Base-by-base conservation (phyloP, 2,888 invertebrate genomes). In the Aphodius sticticus region DNA sequence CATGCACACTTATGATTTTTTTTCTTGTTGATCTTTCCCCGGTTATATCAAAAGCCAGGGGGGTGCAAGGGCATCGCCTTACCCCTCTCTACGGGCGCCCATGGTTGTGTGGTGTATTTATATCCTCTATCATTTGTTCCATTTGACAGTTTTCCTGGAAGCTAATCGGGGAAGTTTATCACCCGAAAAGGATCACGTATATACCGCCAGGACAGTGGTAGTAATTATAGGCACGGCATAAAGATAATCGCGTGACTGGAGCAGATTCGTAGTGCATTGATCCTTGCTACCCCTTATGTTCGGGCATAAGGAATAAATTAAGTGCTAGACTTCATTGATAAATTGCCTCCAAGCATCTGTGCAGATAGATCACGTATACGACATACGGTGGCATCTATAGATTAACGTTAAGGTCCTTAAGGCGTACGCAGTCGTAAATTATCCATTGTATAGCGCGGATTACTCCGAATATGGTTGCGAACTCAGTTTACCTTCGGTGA, bases 201-300 rank as follows among this genome's bases (percentile, higher is more conserved):
- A 53, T 12, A 7, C 53, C 53, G 53, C 7, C 53, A 53, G 53
- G 53, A 53, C 53, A 53, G 53, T 5, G 53, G 53, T 53, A 53
- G 53, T 53, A 53, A 53, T 53, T 53, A 53, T 53, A 53, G 53
- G 53, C 53, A 53, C 53, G 53, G 53, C 53, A 53, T 53, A 53
- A 53, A 53, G 53, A 53, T 53, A 53, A 53, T 53, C 53, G 53
- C 53, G 53, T 53, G 53, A 53, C 53, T 53, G 1, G 2, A 12
- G 53, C 53, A 53, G 53, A 53, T 53, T 53, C 53, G 53, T 53
- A 53, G 53, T 53, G 53, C 53, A 53, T 53, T 53, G 53, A 53
- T 53, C 53, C 53, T 53, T 2, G 2, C 53, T 53, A 53, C 53
- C 7, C 7, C 53, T 53, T 53, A 53, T 1, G 53, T 53, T 53